phyloP scores from a whole-genome alignment of 2,888 invertebrate genomes.

The Erebia ligea region DNA sequence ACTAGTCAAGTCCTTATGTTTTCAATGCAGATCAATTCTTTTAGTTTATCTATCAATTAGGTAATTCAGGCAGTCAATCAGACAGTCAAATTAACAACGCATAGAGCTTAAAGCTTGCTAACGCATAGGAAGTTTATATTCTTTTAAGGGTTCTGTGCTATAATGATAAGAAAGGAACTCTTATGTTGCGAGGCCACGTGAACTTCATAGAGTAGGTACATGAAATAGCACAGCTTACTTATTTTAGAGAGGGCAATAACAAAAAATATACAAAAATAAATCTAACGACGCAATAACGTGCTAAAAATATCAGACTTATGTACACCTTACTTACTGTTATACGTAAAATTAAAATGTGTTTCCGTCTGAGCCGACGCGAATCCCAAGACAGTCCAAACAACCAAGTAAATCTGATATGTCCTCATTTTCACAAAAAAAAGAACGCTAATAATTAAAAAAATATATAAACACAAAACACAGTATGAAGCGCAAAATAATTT shows the following conservation, averaged over 20 bases:
- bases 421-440: conserved; percentile 43
- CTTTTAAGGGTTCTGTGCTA: no score
- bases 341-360: conserved; percentile 52
- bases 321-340: conserved; percentile 48
- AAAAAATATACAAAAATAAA: neutral
- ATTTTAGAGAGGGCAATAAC: neutral
- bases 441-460: neutral
- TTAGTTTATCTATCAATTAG: no score
- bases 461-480: conserved; percentile 25
- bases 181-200: no score
- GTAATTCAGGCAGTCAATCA: no score
- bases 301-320: neutral
- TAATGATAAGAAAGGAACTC: no score
- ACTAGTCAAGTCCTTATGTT: no score
- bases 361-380: conserved; percentile 22
- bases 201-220: neutral
- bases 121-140: no score
- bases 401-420: conserved; percentile 37
- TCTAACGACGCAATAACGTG: no score
- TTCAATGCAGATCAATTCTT: no score
- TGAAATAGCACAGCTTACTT: neutral
- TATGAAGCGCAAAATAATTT: conserved; percentile 33
- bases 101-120: no score
- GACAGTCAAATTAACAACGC: no score
- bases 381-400: conserved; percentile 29